Evolutionary conservation across 2,113 vertebrate species (phyloP), one percentile per base, ranked within the genome.

Genomic region (Salvelinus namaycush): DNA sequence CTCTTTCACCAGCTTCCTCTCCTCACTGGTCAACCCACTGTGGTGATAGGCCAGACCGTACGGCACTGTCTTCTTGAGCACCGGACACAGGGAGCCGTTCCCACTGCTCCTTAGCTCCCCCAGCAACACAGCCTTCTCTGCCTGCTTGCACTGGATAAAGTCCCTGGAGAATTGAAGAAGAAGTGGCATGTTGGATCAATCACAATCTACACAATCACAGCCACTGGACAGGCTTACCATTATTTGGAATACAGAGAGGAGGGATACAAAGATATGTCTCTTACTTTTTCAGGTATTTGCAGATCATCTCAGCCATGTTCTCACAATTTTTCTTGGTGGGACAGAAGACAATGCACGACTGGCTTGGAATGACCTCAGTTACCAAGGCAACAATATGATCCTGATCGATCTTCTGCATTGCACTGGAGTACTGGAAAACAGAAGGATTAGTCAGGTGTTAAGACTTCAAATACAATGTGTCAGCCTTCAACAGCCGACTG

Each of bases 291-390:
- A 99, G 93, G 80, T 95, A 96, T 78, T 91, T 99, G 93, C 96
- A 97, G 86, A 99, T 95, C 97, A 99, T 97, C 24, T 79, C 92
- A 26, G 94, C 96, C 31, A 99, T 95, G 7, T 99, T 99, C 93
- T 99, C 98, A 89, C 97, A 98, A 84, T 96, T 99, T 90, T 97
- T 99, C 92, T 99, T 99, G 72, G 95, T 98, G 27, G 97, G 95
- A 79, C 97, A 99, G 91, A 99, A 99, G 27, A 99, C 88, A 18
- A 99, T 92, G 80, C 98, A 99, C 44, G 97, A 99, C 64, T 98
- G 91, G 1, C 84, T 73, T 3, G 98, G 98, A 77, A 99, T 98
- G 67, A 99, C 95, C 88, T 99, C 98, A 20, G 96, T 95, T 75
- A 96, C 97, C 90, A 99, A 82, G 2, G 97, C 97, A 70, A 99